phyloP scores from a whole-genome alignment of 2,888 invertebrate species.

The Agrotis puta region DNA sequence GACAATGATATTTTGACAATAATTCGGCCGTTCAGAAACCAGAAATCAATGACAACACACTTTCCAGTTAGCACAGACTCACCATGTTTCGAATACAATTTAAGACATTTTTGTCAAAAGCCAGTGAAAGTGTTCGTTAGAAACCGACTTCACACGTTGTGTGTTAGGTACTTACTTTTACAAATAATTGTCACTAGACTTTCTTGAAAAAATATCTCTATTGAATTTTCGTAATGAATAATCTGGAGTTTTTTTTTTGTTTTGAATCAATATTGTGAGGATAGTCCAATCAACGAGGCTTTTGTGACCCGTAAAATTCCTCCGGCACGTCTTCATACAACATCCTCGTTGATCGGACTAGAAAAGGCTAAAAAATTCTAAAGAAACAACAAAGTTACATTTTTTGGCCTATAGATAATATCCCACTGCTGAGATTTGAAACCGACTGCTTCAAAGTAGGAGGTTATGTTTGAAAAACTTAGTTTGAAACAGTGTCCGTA shows the following conservation, averaged over 20 bases:
- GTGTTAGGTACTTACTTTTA: constrained; percentile 29
- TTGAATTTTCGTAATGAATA: background rate
- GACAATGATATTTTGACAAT: background rate
- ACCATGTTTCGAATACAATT: constrained; percentile 39
- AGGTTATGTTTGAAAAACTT: too few relatives aligned
- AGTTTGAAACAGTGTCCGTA: too few relatives aligned
- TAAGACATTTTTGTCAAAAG: constrained; percentile 49
- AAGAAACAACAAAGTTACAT: too few relatives aligned
- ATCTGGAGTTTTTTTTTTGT: background rate
- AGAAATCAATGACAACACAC: constrained; percentile 8
- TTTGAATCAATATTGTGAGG: too few relatives aligned
- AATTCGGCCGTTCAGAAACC: background rate
- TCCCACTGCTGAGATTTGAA: too few relatives aligned
- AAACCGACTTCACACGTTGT: constrained; percentile 35
- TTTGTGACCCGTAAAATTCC: too few relatives aligned
- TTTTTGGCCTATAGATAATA: too few relatives aligned
- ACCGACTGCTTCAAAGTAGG: too few relatives aligned
- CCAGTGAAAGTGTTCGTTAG: constrained; percentile 47
- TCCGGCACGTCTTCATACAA: too few relatives aligned
- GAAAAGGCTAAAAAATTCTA: background rate
- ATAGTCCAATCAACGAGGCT: too few relatives aligned
- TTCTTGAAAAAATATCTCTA: background rate
- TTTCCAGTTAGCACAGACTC: constrained; percentile 33
- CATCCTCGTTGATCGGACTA: too few relatives aligned
- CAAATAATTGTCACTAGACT: constrained; percentile 27